Base-by-base conservation (phyloP, 2,113 vertebrate species). In the Ptilorrhoa leucosticta region DNA sequence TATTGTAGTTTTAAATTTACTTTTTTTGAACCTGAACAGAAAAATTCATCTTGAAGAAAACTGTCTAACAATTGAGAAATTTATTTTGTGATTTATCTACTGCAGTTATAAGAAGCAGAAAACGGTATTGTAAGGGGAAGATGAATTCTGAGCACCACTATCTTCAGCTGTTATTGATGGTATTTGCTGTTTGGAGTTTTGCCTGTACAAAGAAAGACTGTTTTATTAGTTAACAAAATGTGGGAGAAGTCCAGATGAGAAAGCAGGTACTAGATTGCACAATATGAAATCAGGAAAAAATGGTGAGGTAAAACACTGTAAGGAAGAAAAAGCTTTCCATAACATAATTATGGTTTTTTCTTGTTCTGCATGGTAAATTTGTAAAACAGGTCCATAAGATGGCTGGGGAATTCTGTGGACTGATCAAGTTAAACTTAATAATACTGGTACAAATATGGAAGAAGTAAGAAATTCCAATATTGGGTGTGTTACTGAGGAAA, bases 401-500 rank as follows among this genome's bases (percentile, higher is more conserved):
- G 37, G 17, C 26, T 15, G 42, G 47, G 51, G 21, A 87, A 75
- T 93, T 90, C 50, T 86, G 42, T 40, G 72, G 54, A 39, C 47
- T 31, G 27, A 35, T 35, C 42, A 39, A 83, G 48, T 71, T 75
- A 69, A 88, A 30, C 63, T 94, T 94, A 89, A 85, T 64, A 82
- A 51, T 70, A 26, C 48, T 50, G n/a, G 65, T 65, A 89, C 81
- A 77, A 90, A 44, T 48, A 84, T 35, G 81, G 87, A 80, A 87
- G 31, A 50, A 78, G 17, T 53, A 83, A 93, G 89, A 94, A 95
- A 95, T 95, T 53, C 81, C 71, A 95, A 33, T 60, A 60, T 53
- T 85, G 51, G 51, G 56, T 68, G 68, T 47, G 61, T 96, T 94
- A 73, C 88, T 83, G 66, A 87, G 92, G 83, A 83, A 22, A 94